Conservation (phyloP, 1,140 invertebrate species). For the Oryctes rhinoceros region DNA sequence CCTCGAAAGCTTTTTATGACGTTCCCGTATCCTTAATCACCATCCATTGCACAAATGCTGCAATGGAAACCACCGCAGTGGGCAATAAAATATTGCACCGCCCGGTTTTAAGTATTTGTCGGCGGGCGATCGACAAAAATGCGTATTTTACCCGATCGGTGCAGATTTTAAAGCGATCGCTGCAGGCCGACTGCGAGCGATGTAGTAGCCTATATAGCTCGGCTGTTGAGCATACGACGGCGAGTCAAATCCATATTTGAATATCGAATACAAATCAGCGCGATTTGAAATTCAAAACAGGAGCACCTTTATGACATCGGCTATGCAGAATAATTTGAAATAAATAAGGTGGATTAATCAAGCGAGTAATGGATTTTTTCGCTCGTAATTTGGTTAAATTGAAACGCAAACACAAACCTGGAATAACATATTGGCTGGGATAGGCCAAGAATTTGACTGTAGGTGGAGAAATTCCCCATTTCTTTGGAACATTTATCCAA, state of each 20-base stretch:
- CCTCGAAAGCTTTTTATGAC: background rate
- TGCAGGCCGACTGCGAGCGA: background rate
- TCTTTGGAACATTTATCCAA: too few species aligned
- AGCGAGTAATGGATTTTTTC: constrained; percentile 38
- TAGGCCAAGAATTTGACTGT: background rate
- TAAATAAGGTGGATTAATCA: constrained; percentile 39
- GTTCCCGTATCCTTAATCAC: background rate
- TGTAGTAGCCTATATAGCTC: background rate
- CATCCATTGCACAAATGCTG: background rate
- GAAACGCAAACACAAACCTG: constrained; percentile 5
- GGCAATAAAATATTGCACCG: background rate
- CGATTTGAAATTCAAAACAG: constrained; percentile 41
- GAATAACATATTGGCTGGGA: constrained; percentile 1
- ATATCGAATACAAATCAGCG: constrained; percentile 39
- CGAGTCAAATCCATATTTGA: constrained; percentile 37
- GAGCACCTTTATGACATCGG: constrained; percentile 32
- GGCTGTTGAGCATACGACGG: background rate
- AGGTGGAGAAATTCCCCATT: too few species aligned
- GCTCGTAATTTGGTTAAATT: constrained; percentile 15
- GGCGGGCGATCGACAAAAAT: background rate
- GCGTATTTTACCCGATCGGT: background rate
- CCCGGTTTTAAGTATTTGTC: background rate
- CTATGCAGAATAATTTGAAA: constrained; percentile 41
- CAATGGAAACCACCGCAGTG: background rate
- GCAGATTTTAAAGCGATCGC: background rate